Conservation (phyloP, 1,140 invertebrate genomes). For the Eriosoma lanigerum region DNA sequence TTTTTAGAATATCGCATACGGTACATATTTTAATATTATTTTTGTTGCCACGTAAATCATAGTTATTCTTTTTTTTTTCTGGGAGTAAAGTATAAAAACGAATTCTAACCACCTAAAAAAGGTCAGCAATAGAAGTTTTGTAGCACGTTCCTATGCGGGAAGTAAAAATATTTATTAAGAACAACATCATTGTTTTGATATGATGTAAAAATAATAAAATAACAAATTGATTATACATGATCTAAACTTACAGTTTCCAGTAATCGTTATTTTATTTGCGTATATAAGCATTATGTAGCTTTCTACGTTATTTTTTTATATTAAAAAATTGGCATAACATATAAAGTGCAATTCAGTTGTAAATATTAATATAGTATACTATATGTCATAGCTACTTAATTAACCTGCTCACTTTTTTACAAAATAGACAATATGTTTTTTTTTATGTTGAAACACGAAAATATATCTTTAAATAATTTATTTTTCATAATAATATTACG, state of each 20-base stretch:
- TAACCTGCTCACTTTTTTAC: no score
- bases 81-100: background rate
- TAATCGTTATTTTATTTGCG: background rate
- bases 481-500: no score
- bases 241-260: background rate
- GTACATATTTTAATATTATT: constrained; percentile 10
- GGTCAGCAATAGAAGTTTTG: constrained; percentile 6
- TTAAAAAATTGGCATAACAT: background rate
- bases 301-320: background rate
- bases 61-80: background rate
- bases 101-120: constrained; percentile 9
- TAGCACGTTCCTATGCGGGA: background rate
- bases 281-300: background rate
- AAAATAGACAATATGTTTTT: no score
- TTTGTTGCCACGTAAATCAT: background rate
- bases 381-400: no score
- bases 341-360: background rate
- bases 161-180: constrained; percentile 30
- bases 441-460: no score
- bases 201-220: constrained; percentile 33
- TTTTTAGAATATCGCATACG: background rate
- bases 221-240: background rate
- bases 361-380: no score
- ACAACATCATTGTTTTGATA: constrained; percentile 22
- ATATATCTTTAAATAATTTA: no score